These are phyloP conservation scores for Laticauda colubrina DNA, from an alignment of 2,113 vertebrate genomes.

Conservation along the genomic window DNA sequence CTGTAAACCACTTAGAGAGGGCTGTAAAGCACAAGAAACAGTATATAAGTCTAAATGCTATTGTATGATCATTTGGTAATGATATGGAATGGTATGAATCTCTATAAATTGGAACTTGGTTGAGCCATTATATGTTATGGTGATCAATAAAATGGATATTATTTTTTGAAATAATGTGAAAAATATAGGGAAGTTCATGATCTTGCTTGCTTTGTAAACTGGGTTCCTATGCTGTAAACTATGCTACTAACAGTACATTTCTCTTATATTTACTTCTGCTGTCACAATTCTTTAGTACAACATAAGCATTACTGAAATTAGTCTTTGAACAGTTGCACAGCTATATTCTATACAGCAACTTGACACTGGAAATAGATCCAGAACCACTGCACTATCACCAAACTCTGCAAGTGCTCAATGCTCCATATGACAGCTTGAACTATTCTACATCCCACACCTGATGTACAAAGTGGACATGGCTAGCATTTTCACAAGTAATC, in stretches of 20 bases:
- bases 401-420: background rate
- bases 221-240: background rate
- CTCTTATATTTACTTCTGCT: background rate
- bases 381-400: too few relatives aligned
- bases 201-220: background rate
- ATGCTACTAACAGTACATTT: background rate
- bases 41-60: background rate
- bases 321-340: too few relatives aligned
- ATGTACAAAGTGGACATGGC: background rate
- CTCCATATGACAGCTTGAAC: background rate
- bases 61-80: background rate
- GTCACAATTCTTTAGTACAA: background rate
- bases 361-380: background rate
- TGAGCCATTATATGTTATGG: background rate
- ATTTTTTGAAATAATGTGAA: background rate
- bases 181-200: background rate
- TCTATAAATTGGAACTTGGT: background rate
- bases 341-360: background rate
- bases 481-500: background rate
- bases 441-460: background rate
- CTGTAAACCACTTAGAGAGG: background rate
- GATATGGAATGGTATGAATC: fast-evolving
- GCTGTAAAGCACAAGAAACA: background rate
- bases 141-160: background rate
- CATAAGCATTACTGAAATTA: too few relatives aligned